Evolutionary conservation across 2,888 invertebrate species (phyloP).

Genomic region (Ecdyonurus torrentis): DNA sequence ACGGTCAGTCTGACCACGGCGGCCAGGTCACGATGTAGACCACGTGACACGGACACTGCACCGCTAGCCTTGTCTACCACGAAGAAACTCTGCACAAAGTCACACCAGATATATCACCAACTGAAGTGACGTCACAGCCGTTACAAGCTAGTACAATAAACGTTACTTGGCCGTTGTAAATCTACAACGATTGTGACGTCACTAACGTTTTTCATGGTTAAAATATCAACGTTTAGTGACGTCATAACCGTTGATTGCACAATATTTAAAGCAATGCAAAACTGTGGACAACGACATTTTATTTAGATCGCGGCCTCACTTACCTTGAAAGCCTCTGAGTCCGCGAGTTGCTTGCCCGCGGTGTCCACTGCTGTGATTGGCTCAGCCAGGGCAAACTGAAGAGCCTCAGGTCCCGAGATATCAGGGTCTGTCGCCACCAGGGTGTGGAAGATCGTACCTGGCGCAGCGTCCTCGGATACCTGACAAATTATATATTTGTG

Average conservation of each 20-base stretch:
- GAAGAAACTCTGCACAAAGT: conserved; percentile 53
- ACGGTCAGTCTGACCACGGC: conserved; percentile 63
- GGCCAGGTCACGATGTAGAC: conserved; percentile 46
- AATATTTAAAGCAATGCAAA: too few species aligned
- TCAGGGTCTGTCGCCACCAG: conserved; percentile 67
- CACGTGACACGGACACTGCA: conserved; percentile 41
- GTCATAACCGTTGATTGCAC: too few species aligned
- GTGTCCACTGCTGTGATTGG: conserved; percentile 65
- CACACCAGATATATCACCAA: too few species aligned
- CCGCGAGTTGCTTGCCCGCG: conserved; percentile 53
- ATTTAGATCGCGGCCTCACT: too few species aligned
- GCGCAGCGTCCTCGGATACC: conserved; percentile 59
- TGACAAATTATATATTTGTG: too few species aligned
- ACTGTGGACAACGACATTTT: too few species aligned
- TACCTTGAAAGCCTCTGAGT: conserved; percentile 24
- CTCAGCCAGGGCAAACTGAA: conserved; percentile 48
- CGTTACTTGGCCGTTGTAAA: too few species aligned
- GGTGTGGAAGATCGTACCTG: conserved; percentile 52
- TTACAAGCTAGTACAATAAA: too few species aligned
- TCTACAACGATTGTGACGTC: too few species aligned
- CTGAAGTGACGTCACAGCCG: too few species aligned
- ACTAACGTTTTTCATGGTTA: too few species aligned
- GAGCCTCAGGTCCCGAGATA: conserved; percentile 45
- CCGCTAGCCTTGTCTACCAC: conserved; percentile 40
- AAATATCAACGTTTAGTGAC: too few species aligned